phyloP scores from a whole-genome alignment of 92 coral and sea anemone species.

The Blastomussa wellsi region DNA sequence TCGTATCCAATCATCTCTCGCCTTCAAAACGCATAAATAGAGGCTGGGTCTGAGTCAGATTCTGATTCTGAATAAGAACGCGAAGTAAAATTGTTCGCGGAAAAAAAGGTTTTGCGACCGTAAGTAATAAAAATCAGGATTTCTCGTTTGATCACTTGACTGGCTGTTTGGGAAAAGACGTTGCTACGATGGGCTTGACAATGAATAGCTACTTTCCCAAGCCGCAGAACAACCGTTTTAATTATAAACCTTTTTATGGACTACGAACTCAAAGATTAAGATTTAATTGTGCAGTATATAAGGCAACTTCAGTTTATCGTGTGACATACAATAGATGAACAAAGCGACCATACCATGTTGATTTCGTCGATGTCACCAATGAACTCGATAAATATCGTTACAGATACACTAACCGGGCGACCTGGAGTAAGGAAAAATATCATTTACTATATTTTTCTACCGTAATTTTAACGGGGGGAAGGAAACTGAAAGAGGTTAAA shows the following conservation, averaged over 20 bases:
- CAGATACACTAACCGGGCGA: constrained; percentile 73
- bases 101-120: too few relatives aligned
- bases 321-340: neutral
- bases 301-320: too few relatives aligned
- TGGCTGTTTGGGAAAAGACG: too few relatives aligned
- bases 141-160: too few relatives aligned
- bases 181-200: too few relatives aligned
- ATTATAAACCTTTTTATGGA: neutral
- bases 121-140: too few relatives aligned
- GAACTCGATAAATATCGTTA: constrained; percentile 77
- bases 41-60: too few relatives aligned
- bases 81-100: too few relatives aligned
- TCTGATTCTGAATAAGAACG: too few relatives aligned
- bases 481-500: neutral
- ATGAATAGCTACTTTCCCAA: neutral
- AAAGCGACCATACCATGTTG: constrained; percentile 72
- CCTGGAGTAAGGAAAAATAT: constrained; percentile 42
- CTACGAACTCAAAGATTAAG: neutral
- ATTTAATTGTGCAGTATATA: neutral
- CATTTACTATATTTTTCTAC: neutral
- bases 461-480: neutral
- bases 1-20: too few relatives aligned
- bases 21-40: too few relatives aligned
- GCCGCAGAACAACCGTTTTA: neutral
- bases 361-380: constrained; percentile 88